A percentile compares a stretch with the other conserved stretches of the same genome.
phyloP scores from a whole-genome alignment of 2,113 vertebrate genomes.

The Onychostruthus taczanowskii region DNA sequence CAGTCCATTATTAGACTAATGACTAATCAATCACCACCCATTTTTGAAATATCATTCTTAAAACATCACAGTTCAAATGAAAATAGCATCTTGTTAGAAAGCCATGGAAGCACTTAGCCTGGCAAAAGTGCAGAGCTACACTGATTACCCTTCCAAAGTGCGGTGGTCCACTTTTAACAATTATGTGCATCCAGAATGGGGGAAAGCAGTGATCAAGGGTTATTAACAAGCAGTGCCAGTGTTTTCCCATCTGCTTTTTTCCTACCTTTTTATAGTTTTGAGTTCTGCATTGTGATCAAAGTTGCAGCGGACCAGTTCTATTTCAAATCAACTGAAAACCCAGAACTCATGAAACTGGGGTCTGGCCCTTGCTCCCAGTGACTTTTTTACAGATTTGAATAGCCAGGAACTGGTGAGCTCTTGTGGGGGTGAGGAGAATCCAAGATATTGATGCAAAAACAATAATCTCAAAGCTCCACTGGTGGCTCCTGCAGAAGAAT shows the following conservation, averaged over 20 bases:
- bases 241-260: neutral
- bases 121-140: neutral
- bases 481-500: neutral
- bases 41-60: conserved; percentile 19
- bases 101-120: neutral
- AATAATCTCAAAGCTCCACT: neutral
- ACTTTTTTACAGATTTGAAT: neutral
- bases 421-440: neutral
- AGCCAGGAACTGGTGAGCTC: neutral
- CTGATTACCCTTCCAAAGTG: neutral
- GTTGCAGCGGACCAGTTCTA: neutral
- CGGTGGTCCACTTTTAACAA: neutral
- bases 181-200: neutral
- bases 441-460: neutral
- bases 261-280: neutral
- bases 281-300: neutral
- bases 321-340: neutral
- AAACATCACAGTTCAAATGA: neutral
- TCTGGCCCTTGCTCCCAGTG: neutral
- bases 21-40: conserved; percentile 54
- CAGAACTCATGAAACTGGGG: neutral
- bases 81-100: conserved; percentile 20
- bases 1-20: conserved; percentile 43
- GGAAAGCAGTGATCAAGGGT: neutral
- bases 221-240: neutral